Evolutionary conservation across 64 coral and sea anemone species (phyloP).

Genomic region (Pachyseris speciosa): DNA sequence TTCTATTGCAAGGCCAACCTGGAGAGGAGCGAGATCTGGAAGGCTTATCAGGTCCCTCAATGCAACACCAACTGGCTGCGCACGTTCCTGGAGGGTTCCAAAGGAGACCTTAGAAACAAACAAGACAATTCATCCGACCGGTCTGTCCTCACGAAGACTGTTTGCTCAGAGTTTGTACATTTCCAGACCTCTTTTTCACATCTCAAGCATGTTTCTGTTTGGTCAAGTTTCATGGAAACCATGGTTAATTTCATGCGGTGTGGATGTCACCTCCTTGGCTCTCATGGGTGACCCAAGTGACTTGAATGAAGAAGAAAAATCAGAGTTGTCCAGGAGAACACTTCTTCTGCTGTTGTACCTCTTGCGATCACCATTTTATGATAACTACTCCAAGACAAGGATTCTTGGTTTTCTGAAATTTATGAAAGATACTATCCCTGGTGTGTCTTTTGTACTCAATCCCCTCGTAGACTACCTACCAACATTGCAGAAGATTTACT

Average conservation of each 20-base stretch:
- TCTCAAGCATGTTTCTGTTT: conserved; percentile 94
- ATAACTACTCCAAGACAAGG: conserved; percentile 81
- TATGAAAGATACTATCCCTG: conserved; percentile 72
- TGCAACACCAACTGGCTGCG: conserved; percentile 40
- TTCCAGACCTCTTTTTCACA: conserved; percentile 80
- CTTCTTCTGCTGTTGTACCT: conserved; percentile 88
- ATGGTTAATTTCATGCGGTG: conserved; percentile 80
- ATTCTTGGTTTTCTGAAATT: conserved; percentile 77
- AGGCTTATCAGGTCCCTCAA: conserved; percentile 55
- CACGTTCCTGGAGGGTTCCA: conserved; percentile 68
- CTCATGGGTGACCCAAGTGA: conserved; percentile 71
- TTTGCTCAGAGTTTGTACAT: conserved; percentile 86
- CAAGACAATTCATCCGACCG: conserved; percentile 41
- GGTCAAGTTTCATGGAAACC: conserved; percentile 96
- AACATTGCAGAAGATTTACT: conserved; percentile 98
- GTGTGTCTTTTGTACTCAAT: conserved; percentile 67
- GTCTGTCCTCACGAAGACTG: conserved; percentile 65
- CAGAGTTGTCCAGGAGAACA: conserved; percentile 91
- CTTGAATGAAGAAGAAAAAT: conserved; percentile 79
- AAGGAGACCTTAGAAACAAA: neutral
- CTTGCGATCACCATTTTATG: conserved; percentile 96
- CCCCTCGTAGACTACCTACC: conserved; percentile 95
- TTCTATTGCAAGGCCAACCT: neutral
- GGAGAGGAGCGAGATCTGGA: conserved; percentile 58
- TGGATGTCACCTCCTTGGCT: conserved; percentile 77